Percentiles rank a stretch among this genome's conserved stretches.
These are phyloP conservation scores for Hydrochoerus hydrochaeris DNA, from an alignment of 2,113 vertebrate species.

Conservation along the genomic window DNA sequence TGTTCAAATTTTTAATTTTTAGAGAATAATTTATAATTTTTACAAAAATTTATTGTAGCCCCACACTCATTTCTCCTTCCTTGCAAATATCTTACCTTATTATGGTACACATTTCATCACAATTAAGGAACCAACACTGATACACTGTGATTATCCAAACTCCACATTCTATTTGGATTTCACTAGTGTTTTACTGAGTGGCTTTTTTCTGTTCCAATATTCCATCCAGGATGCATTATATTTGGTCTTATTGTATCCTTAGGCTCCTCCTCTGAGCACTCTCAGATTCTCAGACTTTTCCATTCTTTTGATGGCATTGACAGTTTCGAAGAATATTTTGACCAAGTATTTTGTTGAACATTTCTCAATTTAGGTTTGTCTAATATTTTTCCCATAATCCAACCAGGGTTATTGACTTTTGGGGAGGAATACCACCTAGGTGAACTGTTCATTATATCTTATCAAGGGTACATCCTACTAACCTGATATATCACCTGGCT, in stretches of 20 bases:
- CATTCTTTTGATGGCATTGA: slow-evolving; percentile 2
- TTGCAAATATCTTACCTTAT: neutral
- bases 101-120: neutral
- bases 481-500: neutral
- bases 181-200: neutral
- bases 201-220: slow-evolving; percentile 24
- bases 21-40: slow-evolving; percentile 1
- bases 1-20: slow-evolving; percentile 9
- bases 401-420: neutral
- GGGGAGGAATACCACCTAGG: neutral
- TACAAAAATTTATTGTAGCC: neutral
- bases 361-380: slow-evolving; percentile 28
- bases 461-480: neutral
- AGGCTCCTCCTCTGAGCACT: neutral
- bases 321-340: neutral
- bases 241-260: neutral
- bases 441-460: slow-evolving; percentile 1
- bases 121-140: neutral
- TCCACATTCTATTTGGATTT: slow-evolving; percentile 5
- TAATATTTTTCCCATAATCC: neutral
- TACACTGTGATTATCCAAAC: neutral
- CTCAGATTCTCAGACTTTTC: neutral
- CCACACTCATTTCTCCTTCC: neutral
- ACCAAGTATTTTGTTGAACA: slow-evolving; percentile 21
- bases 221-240: neutral